Percentiles rank a stretch among this genome's conserved stretches.
Conservation (phyloP, 2,888 invertebrate species). For the Chaetogeoica ovagalla region DNA sequence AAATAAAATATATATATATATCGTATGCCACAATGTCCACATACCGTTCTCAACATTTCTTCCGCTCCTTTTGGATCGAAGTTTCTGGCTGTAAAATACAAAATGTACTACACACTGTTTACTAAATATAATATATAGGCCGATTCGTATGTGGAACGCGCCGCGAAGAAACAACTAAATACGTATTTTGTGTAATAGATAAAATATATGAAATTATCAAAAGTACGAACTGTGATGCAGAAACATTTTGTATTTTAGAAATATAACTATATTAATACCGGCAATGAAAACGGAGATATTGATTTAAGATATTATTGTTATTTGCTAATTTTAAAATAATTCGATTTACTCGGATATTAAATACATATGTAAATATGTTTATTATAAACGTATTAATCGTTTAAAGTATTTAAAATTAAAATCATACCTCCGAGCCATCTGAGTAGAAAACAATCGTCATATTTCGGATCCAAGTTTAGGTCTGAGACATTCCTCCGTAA, state of each 20-base stretch:
- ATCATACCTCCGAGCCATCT: constrained; percentile 78
- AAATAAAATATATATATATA: background rate
- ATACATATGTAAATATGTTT: background rate
- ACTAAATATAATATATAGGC: too few species aligned
- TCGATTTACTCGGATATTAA: too few species aligned
- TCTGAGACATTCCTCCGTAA: constrained; percentile 74
- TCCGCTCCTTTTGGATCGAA: constrained; percentile 87
- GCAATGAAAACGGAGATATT: too few species aligned
- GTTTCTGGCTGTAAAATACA: constrained; percentile 72
- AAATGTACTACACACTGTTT: constrained; percentile 2
- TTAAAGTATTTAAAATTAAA: background rate
- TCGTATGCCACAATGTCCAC: constrained; percentile 58
- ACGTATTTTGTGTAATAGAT: too few species aligned
- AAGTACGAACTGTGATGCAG: too few species aligned
- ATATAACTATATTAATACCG: too few species aligned
- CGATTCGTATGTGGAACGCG: too few species aligned
- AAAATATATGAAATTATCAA: too few species aligned
- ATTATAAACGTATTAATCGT: background rate
- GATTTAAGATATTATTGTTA: too few species aligned
- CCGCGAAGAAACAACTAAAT: too few species aligned
- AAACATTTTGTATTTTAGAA: too few species aligned
- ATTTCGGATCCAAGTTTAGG: constrained; percentile 68
- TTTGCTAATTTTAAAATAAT: too few species aligned
- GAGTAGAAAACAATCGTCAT: constrained; percentile 77
- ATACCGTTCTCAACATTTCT: constrained; percentile 86